A percentile compares a stretch with the other conserved stretches of the same genome.
phyloP scores from a whole-genome alignment of 2,888 invertebrate genomes.

The Venusia cambrica region DNA sequence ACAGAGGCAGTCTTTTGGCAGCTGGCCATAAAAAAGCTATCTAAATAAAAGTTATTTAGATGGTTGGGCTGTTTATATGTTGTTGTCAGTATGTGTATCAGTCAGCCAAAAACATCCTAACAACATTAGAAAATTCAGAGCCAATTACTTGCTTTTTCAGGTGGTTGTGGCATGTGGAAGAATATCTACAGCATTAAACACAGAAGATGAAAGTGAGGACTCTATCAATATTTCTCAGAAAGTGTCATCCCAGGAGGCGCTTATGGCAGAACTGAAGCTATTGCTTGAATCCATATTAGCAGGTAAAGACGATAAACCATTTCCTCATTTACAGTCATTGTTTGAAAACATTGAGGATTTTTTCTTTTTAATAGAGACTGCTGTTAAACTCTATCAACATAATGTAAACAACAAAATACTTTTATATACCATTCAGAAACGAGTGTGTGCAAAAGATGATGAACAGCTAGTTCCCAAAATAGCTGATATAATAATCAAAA shows the following conservation, averaged over 20 bases:
- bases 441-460: constrained; percentile 43
- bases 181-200: constrained; percentile 20
- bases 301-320: constrained; percentile 40
- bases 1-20: too few species aligned
- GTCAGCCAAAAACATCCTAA: too few species aligned
- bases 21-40: too few species aligned
- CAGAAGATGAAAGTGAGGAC: constrained; percentile 27
- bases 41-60: too few species aligned
- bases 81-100: too few species aligned
- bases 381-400: constrained; percentile 50
- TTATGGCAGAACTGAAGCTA: constrained; percentile 48
- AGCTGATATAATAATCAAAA: constrained; percentile 59
- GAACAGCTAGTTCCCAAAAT: constrained; percentile 34
- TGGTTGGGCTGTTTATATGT: too few species aligned
- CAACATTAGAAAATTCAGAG: too few species aligned
- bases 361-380: constrained; percentile 45
- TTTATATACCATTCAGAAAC: constrained; percentile 58
- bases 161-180: constrained; percentile 21
- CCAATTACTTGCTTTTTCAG: constrained; percentile 19
- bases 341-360: constrained; percentile 59
- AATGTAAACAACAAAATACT: constrained; percentile 53
- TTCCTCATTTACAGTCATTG: constrained; percentile 45
- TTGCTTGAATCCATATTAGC: constrained; percentile 39
- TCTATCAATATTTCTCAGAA: constrained; percentile 32
- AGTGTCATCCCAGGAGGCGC: constrained; percentile 51